These are phyloP conservation scores for Crocallis elinguaria DNA, from an alignment of 2,888 invertebrate genomes.

Conservation along the genomic window DNA sequence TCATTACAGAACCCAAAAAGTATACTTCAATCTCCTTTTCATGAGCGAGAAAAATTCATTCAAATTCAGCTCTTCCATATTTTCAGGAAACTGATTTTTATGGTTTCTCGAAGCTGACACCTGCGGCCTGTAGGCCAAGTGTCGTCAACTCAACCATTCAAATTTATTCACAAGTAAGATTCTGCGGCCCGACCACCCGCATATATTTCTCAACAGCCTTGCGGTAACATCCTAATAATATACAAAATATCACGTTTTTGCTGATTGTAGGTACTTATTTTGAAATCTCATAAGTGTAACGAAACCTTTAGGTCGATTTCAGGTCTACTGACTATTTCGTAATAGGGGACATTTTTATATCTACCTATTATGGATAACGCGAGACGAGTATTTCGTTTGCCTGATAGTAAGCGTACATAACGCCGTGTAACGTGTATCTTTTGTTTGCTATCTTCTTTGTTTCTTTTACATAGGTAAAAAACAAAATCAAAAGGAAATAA, in stretches of 20 bases:
- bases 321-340: no score
- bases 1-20: background rate
- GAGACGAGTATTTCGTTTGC: no score
- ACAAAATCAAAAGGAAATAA: no score
- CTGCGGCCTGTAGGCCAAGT: slow-evolving; percentile 63
- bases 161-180: slow-evolving; percentile 64
- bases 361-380: no score
- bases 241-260: background rate
- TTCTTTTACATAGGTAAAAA: no score
- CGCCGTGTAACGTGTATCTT: no score
- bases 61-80: background rate
- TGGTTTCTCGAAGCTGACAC: slow-evolving; percentile 53
- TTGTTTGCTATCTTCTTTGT: no score
- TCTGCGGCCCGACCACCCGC: background rate
- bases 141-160: slow-evolving; percentile 64
- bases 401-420: no score
- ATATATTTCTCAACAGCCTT: background rate
- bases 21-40: slow-evolving; percentile 3
- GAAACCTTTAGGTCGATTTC: no score
- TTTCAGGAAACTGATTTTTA: slow-evolving; percentile 41
- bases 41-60: background rate
- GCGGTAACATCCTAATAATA: background rate
- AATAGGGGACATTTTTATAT: no score
- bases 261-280: no score
- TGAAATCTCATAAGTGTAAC: no score